Conservation (phyloP, 2,888 invertebrate genomes). For the Eristalis tenax region DNA sequence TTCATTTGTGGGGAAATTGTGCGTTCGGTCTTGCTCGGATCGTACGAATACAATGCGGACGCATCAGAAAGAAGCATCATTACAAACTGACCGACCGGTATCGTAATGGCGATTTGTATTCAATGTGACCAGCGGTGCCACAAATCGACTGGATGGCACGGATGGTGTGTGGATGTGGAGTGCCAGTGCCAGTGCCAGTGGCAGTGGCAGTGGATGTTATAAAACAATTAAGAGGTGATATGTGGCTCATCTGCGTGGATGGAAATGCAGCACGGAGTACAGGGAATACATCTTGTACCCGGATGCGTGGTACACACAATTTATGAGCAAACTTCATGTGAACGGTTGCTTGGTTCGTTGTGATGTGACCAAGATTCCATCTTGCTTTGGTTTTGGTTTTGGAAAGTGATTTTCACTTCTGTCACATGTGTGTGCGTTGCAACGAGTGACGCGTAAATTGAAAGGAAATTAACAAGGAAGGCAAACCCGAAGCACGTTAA, state of each 20-base stretch:
- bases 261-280: slow-evolving; percentile 14
- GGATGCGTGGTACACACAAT: neutral
- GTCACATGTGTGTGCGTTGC: neutral
- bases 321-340: neutral
- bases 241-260: slow-evolving; percentile 54
- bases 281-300: neutral
- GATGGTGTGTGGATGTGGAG: neutral
- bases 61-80: slow-evolving; percentile 65
- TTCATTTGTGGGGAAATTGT: slow-evolving; percentile 55
- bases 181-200: too few relatives aligned
- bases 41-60: slow-evolving; percentile 28
- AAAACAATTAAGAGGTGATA: slow-evolving; percentile 58
- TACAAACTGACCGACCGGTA: slow-evolving; percentile 19
- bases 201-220: slow-evolving; percentile 20
- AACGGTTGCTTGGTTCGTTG: neutral
- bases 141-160: slow-evolving; percentile 34
- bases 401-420: neutral
- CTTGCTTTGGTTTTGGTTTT: neutral
- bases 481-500: neutral
- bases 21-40: slow-evolving; percentile 40
- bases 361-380: slow-evolving; percentile 1
- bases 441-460: neutral
- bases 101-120: slow-evolving; percentile 56
- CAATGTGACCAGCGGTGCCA: slow-evolving; percentile 34
- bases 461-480: neutral